Percentiles rank a stretch among this genome's conserved stretches.
Conservation (phyloP, 2,888 invertebrate species). For the Nomada ferruginata region DNA sequence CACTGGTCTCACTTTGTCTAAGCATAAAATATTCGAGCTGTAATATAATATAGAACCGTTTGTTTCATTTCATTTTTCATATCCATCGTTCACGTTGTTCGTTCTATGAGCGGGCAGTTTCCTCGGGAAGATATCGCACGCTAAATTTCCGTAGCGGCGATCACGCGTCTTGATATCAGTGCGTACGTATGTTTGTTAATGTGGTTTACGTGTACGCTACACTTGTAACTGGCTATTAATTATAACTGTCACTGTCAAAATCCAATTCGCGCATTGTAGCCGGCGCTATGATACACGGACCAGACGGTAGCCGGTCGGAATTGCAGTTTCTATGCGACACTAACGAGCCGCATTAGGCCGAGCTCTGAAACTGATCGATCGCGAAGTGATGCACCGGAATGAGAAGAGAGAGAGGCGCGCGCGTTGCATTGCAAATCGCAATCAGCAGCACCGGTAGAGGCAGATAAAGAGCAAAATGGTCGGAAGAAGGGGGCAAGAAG, state of each 20-base stretch:
- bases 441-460: constrained; percentile 38
- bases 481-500: too few species aligned
- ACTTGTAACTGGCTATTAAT: constrained; percentile 42
- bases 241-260: constrained; percentile 51
- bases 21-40: too few species aligned
- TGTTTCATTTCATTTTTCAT: too few species aligned
- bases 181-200: constrained; percentile 10
- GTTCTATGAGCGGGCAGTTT: too few species aligned
- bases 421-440: constrained; percentile 66
- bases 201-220: constrained; percentile 15
- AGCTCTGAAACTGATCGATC: constrained; percentile 56
- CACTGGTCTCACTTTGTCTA: too few species aligned
- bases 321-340: constrained; percentile 58
- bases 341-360: constrained; percentile 59
- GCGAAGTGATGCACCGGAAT: constrained; percentile 50
- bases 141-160: neutral
- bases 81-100: too few species aligned
- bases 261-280: constrained; percentile 50
- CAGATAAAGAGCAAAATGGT: constrained; percentile 11
- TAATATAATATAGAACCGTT: too few species aligned
- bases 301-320: constrained; percentile 21
- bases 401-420: constrained; percentile 32
- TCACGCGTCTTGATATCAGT: constrained; percentile 18
- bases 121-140: neutral
- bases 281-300: constrained; percentile 18